Base-by-base conservation (phyloP, 2,797 vertebrate species). In the Cebuella pygmaea region DNA sequence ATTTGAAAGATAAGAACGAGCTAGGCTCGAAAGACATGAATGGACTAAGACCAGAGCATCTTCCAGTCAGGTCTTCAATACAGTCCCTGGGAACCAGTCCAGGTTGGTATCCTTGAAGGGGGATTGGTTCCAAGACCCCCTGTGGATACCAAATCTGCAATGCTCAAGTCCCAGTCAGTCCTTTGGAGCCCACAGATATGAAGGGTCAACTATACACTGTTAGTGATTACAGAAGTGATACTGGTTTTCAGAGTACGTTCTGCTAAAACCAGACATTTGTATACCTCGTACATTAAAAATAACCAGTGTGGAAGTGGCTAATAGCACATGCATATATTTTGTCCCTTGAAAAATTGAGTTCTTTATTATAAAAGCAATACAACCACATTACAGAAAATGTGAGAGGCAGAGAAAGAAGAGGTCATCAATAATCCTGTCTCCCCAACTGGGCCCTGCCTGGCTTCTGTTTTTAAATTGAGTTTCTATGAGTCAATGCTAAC, bases 401-500 rank as follows among this genome's bases (percentile, higher is more conserved):
- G 70, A 41, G 27, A 57, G n/a, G 50, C 70, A 90, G 80, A 78
- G 74, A n/a, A 59, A 90, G 93, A 74, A 75, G 79, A 55, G 75
- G 41, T 30, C 92, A 61, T 55, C 46, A 52, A 85, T 67, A 84
- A 93, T 52, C 10, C 93, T 46, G 55, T 80, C 82, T 95, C 61
- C 50, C 44, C 80, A 46, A 4, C 61, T 22, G 26, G 7, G 93
- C 48, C 15, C 79, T 14, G 46, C 90, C 87, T 59, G 44, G 36
- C 83, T 96, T 89, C 93, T 85, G 93, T 85, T 92, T 76, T 79
- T 52, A 84, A 93, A 36, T 61, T 11, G n/a, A 96, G 61, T 91
- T 96, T 88, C 92, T 70, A 13, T 86, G 93, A 93, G 48, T 93
- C 76, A 74, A 5, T 22, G 92, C 33, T 48, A 92, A 52, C n/a